Conservation (phyloP, 2,113 vertebrate species). For the Pachyramphus minor region DNA sequence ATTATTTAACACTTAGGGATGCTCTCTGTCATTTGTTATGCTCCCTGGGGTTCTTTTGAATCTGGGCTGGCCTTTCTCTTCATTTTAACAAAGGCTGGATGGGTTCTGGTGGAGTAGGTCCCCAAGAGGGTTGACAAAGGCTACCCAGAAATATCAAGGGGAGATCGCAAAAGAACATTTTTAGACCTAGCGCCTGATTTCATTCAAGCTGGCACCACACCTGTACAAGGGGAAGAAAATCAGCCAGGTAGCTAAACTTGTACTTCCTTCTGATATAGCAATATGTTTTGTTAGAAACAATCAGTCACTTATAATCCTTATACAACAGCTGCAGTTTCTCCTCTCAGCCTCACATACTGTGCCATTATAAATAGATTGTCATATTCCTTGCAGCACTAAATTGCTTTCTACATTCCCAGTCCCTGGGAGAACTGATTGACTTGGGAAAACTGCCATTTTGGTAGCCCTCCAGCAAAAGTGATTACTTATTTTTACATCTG, state of each 20-base stretch:
- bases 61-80: background rate
- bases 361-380: slow-evolving; percentile 71
- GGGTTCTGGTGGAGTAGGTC: background rate
- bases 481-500: slow-evolving; percentile 36
- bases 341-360: slow-evolving; percentile 31
- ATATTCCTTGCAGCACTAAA: slow-evolving; percentile 56
- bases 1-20: background rate
- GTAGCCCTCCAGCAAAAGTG: slow-evolving; percentile 12
- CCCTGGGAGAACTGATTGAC: slow-evolving; percentile 19
- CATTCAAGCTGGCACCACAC: background rate
- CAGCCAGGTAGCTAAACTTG: background rate
- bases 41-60: background rate
- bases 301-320: slow-evolving; percentile 68
- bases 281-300: slow-evolving; percentile 51
- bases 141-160: background rate
- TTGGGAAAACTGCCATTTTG: slow-evolving; percentile 39
- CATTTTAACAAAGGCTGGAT: background rate
- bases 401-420: slow-evolving; percentile 49
- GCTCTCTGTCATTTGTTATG: background rate
- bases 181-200: background rate
- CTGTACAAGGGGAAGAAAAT: background rate
- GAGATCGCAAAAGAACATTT: background rate
- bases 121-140: background rate
- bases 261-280: slow-evolving; percentile 56
- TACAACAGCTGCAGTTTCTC: slow-evolving; percentile 69